Conservation (phyloP, 1,140 invertebrate species). For the Chionoecetes opilio region DNA sequence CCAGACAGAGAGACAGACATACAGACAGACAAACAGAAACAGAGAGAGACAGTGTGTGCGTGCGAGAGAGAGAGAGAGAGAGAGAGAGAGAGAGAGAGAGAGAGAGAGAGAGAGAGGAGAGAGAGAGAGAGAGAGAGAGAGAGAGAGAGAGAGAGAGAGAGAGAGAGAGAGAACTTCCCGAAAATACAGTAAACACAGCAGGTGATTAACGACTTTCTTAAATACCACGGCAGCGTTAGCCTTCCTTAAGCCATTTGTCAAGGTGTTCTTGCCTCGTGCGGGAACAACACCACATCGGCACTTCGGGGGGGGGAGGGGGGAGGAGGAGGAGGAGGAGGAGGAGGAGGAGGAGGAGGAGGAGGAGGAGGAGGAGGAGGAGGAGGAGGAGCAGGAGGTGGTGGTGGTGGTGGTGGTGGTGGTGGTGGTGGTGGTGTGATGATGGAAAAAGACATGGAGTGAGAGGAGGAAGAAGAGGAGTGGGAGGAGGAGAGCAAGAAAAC, state of each 20-base stretch:
- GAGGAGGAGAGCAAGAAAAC: background rate
- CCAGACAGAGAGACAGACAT: background rate
- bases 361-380: background rate
- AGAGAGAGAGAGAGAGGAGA: constrained; percentile 32
- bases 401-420: background rate
- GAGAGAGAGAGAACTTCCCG: constrained; percentile 31
- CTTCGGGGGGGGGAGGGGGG: background rate
- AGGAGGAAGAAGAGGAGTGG: background rate
- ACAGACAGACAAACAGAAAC: constrained; percentile 20
- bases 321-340: background rate
- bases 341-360: background rate
- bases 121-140: constrained; percentile 13
- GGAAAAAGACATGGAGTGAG: background rate
- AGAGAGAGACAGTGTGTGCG: constrained; percentile 22
- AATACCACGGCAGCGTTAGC: constrained; percentile 27
- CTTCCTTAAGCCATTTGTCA: constrained; percentile 57
- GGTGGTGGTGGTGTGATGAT: background rate
- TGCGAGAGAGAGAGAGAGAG: constrained; percentile 40
- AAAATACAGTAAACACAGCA: constrained; percentile 24
- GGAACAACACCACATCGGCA: background rate
- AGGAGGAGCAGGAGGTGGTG: background rate
- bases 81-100: constrained; percentile 41
- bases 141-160: background rate
- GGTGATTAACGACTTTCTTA: constrained; percentile 58
- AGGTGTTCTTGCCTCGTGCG: background rate